Conservation (phyloP, 2,888 invertebrate species). For the Smittia aterrima region DNA sequence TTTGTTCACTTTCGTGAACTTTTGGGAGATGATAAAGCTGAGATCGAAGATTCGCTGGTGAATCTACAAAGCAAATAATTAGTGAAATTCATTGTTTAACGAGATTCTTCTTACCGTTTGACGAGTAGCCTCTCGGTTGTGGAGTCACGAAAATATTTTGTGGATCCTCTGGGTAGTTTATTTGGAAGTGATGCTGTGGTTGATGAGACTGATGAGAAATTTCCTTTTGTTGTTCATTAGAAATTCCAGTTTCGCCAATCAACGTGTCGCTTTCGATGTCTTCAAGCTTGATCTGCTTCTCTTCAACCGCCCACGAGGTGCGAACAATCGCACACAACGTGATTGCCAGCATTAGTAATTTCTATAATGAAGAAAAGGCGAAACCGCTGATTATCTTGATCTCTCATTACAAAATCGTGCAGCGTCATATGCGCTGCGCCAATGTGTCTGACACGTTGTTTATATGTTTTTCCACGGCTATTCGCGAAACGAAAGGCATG, state of each 20-base stretch:
- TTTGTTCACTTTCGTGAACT: slow-evolving; percentile 43
- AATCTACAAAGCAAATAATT: background rate
- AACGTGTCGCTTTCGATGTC: slow-evolving; percentile 73
- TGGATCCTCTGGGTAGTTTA: slow-evolving; percentile 21
- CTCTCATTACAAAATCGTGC: background rate
- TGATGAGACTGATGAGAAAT: slow-evolving; percentile 43
- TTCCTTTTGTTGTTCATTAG: slow-evolving; percentile 42
- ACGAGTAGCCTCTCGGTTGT: background rate
- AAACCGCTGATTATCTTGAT: background rate
- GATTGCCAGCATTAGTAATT: background rate
- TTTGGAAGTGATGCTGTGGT: slow-evolving; percentile 36
- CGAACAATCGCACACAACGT: background rate
- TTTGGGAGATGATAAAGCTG: slow-evolving; percentile 36
- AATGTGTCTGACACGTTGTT: background rate
- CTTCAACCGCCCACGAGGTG: background rate
- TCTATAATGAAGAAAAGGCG: slow-evolving; percentile 17
- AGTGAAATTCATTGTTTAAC: background rate
- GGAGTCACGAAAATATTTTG: slow-evolving; percentile 38
- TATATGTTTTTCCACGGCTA: too few relatives aligned
- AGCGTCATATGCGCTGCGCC: background rate
- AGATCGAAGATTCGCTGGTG: slow-evolving; percentile 12
- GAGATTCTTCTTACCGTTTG: background rate
- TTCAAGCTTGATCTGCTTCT: slow-evolving; percentile 68
- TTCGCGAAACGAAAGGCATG: background rate
- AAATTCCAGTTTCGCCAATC: slow-evolving; percentile 56